Percentiles rank a stretch among this genome's conserved stretches.
phyloP scores from a whole-genome alignment of 2,113 vertebrate genomes.

The Salvelinus fontinalis region DNA sequence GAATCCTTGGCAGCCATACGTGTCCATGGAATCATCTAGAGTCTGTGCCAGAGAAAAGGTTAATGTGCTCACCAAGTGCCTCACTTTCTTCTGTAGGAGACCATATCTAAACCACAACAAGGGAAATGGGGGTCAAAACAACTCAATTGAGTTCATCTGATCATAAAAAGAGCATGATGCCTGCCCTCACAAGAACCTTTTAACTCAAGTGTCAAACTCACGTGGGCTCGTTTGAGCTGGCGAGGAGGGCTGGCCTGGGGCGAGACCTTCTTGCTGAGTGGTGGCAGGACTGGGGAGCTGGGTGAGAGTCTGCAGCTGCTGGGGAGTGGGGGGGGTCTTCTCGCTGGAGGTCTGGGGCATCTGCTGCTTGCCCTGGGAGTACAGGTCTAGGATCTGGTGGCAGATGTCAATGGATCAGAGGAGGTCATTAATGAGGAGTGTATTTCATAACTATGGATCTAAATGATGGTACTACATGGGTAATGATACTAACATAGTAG shows the following conservation, averaged over 20 bases:
- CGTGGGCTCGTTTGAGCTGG: constrained; percentile 80
- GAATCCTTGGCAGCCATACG: too few relatives aligned
- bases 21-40: too few relatives aligned
- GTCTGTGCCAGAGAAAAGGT: neutral
- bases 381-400: constrained; percentile 97
- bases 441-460: neutral
- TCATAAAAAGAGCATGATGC: neutral
- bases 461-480: neutral
- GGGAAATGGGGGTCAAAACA: neutral
- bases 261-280: constrained; percentile 79
- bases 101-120: constrained; percentile 57
- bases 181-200: neutral
- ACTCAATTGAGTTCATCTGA: neutral
- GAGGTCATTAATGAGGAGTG: neutral
- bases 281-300: constrained; percentile 39
- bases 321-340: constrained; percentile 58
- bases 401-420: constrained; percentile 84
- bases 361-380: constrained; percentile 97
- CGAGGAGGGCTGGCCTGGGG: constrained; percentile 86
- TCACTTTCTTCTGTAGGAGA: constrained; percentile 89
- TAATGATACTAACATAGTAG: too few relatives aligned
- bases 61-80: constrained; percentile 68
- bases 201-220: constrained; percentile 56
- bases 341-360: constrained; percentile 45
- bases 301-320: constrained; percentile 61